Conservation (phyloP, 2,888 invertebrate species). For the Scaptomyza flava region DNA sequence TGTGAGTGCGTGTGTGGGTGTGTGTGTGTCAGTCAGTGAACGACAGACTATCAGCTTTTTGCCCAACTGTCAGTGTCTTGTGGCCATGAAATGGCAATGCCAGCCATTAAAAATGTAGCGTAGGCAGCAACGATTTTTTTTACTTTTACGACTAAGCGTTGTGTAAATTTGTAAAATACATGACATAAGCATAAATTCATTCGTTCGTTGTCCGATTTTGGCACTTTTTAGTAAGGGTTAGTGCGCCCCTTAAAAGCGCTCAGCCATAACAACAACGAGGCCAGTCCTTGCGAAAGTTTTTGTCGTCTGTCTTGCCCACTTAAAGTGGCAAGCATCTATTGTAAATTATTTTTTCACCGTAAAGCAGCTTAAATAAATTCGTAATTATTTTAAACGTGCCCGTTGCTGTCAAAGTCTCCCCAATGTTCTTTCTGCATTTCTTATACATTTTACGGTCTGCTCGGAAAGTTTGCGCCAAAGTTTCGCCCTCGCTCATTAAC, state of each 20-base stretch:
- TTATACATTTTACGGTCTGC: constrained; percentile 45
- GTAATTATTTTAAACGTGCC: constrained; percentile 78
- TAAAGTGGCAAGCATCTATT: constrained; percentile 47
- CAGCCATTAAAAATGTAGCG: constrained; percentile 75
- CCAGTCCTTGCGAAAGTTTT: constrained; percentile 16
- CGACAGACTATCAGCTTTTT: constrained; percentile 55
- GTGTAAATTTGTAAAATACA: constrained; percentile 72
- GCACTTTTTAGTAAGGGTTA: constrained; percentile 21
- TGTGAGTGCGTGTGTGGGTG: constrained; percentile 29
- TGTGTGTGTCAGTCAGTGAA: constrained; percentile 5
- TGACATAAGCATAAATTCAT: constrained; percentile 75
- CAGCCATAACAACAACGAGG: constrained; percentile 19
- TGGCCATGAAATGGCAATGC: constrained; percentile 54
- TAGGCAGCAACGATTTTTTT: constrained; percentile 51
- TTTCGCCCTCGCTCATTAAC: constrained; percentile 75
- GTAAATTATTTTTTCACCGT: constrained; percentile 70
- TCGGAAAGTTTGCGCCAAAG: constrained; percentile 69
- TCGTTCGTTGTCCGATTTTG: constrained; percentile 22
- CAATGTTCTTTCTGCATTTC: constrained; percentile 20
- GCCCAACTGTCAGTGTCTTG: constrained; percentile 40
- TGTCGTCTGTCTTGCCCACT: constrained; percentile 23
- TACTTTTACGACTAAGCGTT: constrained; percentile 67
- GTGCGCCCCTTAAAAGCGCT: constrained; percentile 22
- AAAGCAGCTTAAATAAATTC: constrained; percentile 78
- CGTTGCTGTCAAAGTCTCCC: constrained; percentile 27